Conservation (phyloP, 2,888 invertebrate genomes). For the Lacanobia wlatinum region DNA sequence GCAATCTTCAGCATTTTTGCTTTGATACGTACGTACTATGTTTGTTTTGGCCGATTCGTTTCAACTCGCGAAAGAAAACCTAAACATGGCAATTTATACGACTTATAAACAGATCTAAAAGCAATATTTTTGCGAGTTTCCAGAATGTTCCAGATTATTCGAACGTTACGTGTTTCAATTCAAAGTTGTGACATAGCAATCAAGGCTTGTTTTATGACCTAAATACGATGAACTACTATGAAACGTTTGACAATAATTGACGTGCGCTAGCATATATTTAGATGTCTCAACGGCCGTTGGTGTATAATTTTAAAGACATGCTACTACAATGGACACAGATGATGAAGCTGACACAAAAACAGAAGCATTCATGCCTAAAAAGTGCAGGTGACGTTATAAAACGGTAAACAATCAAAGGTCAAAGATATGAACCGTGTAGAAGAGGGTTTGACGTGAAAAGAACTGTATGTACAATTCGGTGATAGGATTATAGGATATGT, state of each 20-base stretch:
- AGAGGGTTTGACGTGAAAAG: constrained; percentile 9
- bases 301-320: constrained; percentile 25
- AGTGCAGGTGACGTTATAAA: constrained; percentile 14
- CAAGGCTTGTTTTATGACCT: constrained; percentile 53
- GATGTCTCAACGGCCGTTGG: constrained; percentile 31
- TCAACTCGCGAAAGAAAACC: constrained; percentile 41
- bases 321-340: not conserved
- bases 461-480: constrained; percentile 18
- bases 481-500: constrained; percentile 38
- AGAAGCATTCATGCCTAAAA: constrained; percentile 9
- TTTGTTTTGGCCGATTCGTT: constrained; percentile 46
- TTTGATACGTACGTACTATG: constrained; percentile 44
- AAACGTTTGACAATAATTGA: constrained; percentile 46
- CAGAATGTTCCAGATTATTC: constrained; percentile 34
- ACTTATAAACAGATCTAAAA: constrained; percentile 28
- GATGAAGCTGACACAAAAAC: constrained; percentile 16
- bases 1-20: constrained; percentile 36
- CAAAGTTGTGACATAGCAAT: constrained; percentile 59
- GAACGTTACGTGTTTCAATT: constrained; percentile 49
- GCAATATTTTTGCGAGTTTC: constrained; percentile 9
- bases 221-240: constrained; percentile 46
- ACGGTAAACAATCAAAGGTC: constrained; percentile 44
- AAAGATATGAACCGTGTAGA: constrained; percentile 29
- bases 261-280: constrained; percentile 29
- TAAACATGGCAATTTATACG: constrained; percentile 43